Evolutionary conservation across 2,113 vertebrate genomes (phyloP).

Genomic region (rabbit (Oryctolagus cuniculus)): DNA sequence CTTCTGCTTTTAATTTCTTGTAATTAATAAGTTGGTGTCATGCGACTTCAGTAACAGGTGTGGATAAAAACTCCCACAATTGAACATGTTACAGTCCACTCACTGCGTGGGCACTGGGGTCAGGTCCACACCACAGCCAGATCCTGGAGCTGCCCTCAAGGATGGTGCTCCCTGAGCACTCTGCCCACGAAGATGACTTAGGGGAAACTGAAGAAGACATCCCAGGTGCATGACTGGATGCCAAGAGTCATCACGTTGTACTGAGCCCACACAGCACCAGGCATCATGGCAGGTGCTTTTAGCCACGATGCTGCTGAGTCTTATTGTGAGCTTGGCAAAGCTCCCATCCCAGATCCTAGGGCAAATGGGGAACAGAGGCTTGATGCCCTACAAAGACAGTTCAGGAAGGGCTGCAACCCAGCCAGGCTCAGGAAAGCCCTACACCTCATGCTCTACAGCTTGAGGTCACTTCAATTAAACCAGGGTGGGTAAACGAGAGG

Average conservation of each 20-base stretch:
- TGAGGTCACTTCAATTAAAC: not conserved
- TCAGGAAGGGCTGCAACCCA: accelerated
- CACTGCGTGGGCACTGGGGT: not conserved
- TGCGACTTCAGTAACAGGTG: not conserved
- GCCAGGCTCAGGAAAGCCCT: accelerated
- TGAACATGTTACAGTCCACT: not conserved
- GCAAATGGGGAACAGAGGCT: not conserved
- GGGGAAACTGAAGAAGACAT: not conserved
- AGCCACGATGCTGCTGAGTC: not conserved
- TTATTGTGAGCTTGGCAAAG: not conserved
- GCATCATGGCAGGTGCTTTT: not conserved
- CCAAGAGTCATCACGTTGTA: not conserved
- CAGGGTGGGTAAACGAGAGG: not conserved
- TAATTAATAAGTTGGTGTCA: not conserved
- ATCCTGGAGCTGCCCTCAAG: not conserved
- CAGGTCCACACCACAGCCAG: not conserved
- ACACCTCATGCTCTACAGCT: not conserved
- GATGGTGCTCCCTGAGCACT: accelerated
- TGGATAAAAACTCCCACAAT: not conserved
- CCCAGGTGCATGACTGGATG: accelerated
- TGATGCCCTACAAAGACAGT: not conserved
- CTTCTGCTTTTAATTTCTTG: not conserved
- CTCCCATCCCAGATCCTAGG: not conserved
- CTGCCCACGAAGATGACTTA: not conserved
- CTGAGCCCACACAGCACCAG: not conserved